These are phyloP conservation scores for Leuciscus idus DNA, from an alignment of 2,113 vertebrate genomes.

Conservation along the genomic window DNA sequence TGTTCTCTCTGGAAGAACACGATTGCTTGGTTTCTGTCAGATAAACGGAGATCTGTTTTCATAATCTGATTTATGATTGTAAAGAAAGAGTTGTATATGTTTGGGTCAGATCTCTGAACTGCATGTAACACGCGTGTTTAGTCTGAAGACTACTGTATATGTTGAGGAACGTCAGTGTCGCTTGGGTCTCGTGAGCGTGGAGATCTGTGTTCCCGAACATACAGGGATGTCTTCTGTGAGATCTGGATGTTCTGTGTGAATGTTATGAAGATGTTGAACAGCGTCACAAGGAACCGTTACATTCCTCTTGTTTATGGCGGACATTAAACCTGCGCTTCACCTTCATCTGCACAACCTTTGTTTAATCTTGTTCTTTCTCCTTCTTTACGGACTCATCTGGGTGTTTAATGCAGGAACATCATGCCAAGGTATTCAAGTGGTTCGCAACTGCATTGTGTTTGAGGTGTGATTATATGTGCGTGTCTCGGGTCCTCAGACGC, in stretches of 20 bases:
- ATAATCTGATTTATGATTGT: conserved; percentile 53
- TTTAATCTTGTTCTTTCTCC: not conserved
- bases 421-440: not conserved
- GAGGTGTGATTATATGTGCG: not conserved
- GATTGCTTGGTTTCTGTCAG: conserved; percentile 47
- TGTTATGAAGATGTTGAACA: conserved; percentile 50
- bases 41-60: conserved; percentile 48
- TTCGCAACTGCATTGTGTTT: conserved; percentile 1
- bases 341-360: not conserved
- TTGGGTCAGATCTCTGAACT: conserved; percentile 55
- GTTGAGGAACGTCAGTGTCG: conserved; percentile 44
- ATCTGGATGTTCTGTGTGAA: conserved; percentile 42
- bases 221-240: not conserved
- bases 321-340: conserved; percentile 23
- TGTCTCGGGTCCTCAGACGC: not conserved
- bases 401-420: not conserved
- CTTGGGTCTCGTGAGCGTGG: conserved; percentile 35
- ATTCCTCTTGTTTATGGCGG: conserved; percentile 14
- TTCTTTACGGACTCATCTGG: not conserved
- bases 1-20: conserved; percentile 10
- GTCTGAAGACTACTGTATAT: conserved; percentile 60
- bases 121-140: conserved; percentile 60
- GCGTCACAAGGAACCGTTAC: not conserved
- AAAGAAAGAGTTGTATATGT: conserved; percentile 56
- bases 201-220: conserved; percentile 32